Conservation (phyloP, 2,797 vertebrate species). For the Pteropus rufus region DNA sequence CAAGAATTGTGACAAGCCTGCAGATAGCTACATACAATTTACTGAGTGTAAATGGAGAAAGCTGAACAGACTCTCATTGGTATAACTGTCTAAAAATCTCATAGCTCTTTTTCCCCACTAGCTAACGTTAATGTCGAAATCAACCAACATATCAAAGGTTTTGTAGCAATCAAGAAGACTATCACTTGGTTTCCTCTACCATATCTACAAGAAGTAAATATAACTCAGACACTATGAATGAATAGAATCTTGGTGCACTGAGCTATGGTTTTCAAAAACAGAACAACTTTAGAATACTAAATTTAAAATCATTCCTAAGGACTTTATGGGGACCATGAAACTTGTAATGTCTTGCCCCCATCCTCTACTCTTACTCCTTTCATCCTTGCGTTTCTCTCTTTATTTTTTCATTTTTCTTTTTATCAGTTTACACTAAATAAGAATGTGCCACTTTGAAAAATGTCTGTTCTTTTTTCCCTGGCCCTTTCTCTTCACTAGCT, state of each 20-base stretch:
- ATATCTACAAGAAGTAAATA: constrained; percentile 39
- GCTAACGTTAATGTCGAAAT: constrained; percentile 41
- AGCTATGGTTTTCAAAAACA: constrained; percentile 9
- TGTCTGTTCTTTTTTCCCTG: not conserved
- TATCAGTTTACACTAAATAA: not conserved
- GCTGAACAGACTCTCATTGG: not conserved
- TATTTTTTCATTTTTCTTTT: not conserved
- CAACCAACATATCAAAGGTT: constrained; percentile 27
- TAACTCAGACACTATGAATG: not conserved
- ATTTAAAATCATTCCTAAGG: not conserved
- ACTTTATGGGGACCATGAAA: constrained; percentile 14
- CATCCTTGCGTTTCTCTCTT: not conserved
- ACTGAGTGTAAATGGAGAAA: not conserved
- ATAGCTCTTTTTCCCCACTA: not conserved
- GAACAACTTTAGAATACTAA: not conserved
- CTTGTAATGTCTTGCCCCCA: not conserved
- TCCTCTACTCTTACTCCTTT: not conserved
- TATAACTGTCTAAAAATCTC: not conserved
- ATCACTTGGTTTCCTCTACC: constrained; percentile 17
- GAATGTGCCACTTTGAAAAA: not conserved
- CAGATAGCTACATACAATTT: constrained; percentile 51
- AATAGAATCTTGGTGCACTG: not conserved
- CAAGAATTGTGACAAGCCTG: constrained; percentile 52
- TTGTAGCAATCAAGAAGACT: constrained; percentile 16
- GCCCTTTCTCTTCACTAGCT: not conserved